phyloP scores from a whole-genome alignment of 1,140 invertebrate genomes.

The Calycopis cecrops region DNA sequence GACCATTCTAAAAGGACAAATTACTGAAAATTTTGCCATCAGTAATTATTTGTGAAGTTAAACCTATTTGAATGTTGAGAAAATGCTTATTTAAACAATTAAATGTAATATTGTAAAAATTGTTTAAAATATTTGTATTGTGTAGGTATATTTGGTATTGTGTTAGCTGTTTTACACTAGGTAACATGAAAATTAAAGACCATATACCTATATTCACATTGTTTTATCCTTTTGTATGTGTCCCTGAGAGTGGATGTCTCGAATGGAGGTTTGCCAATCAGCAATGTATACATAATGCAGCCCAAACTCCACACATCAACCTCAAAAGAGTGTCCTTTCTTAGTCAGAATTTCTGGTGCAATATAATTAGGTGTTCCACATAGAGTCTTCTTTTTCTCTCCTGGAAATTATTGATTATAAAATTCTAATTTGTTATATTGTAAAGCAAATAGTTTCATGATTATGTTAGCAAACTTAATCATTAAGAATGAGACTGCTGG shows the following conservation, averaged over 20 bases:
- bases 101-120: not conserved
- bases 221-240: slow-evolving; percentile 94
- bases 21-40: no score
- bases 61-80: no score
- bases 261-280: slow-evolving; percentile 97
- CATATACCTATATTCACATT: slow-evolving; percentile 92
- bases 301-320: slow-evolving; percentile 98
- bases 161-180: no score
- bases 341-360: slow-evolving; percentile 95
- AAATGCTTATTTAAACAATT: no score
- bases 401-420: slow-evolving; percentile 53
- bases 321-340: slow-evolving; percentile 96
- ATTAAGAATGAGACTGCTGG: no score
- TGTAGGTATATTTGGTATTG: no score
- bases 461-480: no score
- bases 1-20: no score
- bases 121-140: not conserved
- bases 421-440: not conserved
- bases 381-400: slow-evolving; percentile 84
- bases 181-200: no score
- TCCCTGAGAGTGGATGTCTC: slow-evolving; percentile 92
- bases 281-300: slow-evolving; percentile 95
- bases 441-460: no score
- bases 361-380: slow-evolving; percentile 99
- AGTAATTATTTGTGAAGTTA: no score